These are phyloP conservation scores for Piaya cayana DNA, from an alignment of 2,113 vertebrate genomes.

Conservation along the genomic window DNA sequence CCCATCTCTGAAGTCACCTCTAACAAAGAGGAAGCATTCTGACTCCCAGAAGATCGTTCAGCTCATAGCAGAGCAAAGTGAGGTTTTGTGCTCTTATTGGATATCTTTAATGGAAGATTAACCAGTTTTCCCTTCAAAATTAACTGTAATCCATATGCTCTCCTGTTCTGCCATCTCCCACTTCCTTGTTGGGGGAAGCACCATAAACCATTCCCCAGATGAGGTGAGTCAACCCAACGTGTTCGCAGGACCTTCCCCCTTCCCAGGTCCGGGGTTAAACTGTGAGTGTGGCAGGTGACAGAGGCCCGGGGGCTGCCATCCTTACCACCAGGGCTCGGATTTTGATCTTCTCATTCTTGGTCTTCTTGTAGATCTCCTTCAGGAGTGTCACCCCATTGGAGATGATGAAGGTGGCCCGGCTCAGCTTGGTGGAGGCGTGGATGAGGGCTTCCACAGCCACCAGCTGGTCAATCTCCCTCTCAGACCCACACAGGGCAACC, in stretches of 20 bases:
- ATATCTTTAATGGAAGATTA: not conserved
- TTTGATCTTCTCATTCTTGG: slow-evolving; percentile 96
- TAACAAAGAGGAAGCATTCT: not conserved
- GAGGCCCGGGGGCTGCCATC: not conserved
- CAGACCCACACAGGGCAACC: slow-evolving; percentile 92
- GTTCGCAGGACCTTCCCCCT: not conserved
- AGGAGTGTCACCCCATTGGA: slow-evolving; percentile 90
- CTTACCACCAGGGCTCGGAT: slow-evolving; percentile 95
- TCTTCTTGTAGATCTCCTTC: slow-evolving; percentile 98
- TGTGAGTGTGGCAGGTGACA: fast-evolving
- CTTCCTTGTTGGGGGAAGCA: not conserved
- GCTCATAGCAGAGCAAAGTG: not conserved
- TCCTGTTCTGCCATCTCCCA: not conserved
- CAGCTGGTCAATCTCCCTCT: slow-evolving; percentile 93
- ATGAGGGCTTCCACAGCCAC: slow-evolving; percentile 96
- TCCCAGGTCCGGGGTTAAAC: not conserved
- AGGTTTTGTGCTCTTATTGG: not conserved
- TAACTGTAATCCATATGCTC: not conserved
- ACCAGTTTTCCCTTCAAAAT: not conserved
- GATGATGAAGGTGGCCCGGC: slow-evolving; percentile 93
- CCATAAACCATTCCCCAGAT: not conserved
- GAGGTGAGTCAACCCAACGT: not conserved
- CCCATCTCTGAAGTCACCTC: not conserved
- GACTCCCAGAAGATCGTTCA: not conserved
- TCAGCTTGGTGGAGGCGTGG: slow-evolving; percentile 93